Base-by-base conservation (phyloP, 37 sponge, comb jelly and placozoan genomes). In the Ianthella basta region DNA sequence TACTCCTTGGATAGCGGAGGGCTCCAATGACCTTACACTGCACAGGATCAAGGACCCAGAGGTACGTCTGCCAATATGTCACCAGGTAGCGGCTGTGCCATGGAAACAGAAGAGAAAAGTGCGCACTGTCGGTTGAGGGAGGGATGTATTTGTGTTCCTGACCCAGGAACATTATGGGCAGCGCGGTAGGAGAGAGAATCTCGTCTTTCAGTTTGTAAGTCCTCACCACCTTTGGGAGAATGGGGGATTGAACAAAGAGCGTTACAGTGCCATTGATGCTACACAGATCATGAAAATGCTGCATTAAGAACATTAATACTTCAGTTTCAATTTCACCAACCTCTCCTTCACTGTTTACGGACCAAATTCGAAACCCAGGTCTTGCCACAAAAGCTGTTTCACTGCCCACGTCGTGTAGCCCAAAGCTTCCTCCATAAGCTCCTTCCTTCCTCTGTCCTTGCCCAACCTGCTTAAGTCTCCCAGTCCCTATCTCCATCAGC, bases 321-420 rank as follows among this genome's bases (percentile, higher is more conserved):
- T 44, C 50, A 8, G 8, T 8, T 44, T 44, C 85, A 59, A 29
- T 41, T 56, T 56, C 16, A 60, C 68, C 38, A 15, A 88, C 92
- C 81, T 90, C 85, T 80, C 91, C 91, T 15, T 59, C 4, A 4
- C 40, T 56, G 56, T 90, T 79, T 36, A 91, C 86, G 53, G 65
- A 75, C 91, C 91, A 94, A 35, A 94, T 33, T 23, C 94, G 78
- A 25, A 94, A 80, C 0, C 94, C 91, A 39, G 94, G 94, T n/a
- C 94, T 66, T 23, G 92, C 80, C 1, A 88, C 75, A 50, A 59
- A 87, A 20, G 84, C 86, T 24, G 30, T 56, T 20, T 53, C 72
- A 50, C 55, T 20, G 1, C 83, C 80, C 16, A 79, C 82, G 3
- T 59, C 61, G n/a, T 56, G 41, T 0, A 59, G 55, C 38, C 66